Base-by-base conservation (phyloP, 2,113 vertebrate species). In the Zosterops lateralis region DNA sequence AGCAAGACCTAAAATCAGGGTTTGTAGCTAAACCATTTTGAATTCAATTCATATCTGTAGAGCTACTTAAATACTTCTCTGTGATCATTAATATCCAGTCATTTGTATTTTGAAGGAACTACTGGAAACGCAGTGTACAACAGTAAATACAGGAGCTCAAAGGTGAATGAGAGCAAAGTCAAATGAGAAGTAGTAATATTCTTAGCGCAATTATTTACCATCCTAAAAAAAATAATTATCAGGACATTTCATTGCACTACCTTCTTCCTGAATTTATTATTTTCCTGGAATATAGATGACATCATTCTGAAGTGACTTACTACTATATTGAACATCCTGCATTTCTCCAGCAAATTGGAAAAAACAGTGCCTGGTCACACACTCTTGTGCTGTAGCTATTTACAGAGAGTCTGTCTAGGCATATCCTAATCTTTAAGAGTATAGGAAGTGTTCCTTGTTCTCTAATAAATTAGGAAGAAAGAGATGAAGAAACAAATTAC, bases 161-260 rank as follows among this genome's bases (percentile, higher is more conserved):
- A 61, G 34, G 58, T 42, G 15, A 87, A 47, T 25, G 38, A 87
- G 9, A 92, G 20, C 16, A 71, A 82, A 79, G 44, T 21, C 7
- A 91, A 91, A 84, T 42, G 15, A 85, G 36, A 96, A 96, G 67
- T 53, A 79, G 29, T 54, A 81, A 73, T 36, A 50, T n/a, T 74
- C n/a, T 51, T 29, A 15, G 8, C 20, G 17, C 31, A 88, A 85
- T 79, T 84, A 93, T 75, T 72, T 78, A 72, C 36, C 18, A 73
- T 58, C 11, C 40, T 60, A 85, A 74, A 34, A 78, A 76, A 60
- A 81, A 62, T 6, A 71, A 48, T 53, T 48, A 72, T 57, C 80
- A 77, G 32, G 36, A 68, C 20, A 42, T 10, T 79, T 14, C 8
- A 78, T 78, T 73, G 89, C 36, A 72, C 45, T 42, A 32, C 58